phyloP scores from a whole-genome alignment of 2,888 invertebrate genomes.

The Macrosiphum euphorbiae region DNA sequence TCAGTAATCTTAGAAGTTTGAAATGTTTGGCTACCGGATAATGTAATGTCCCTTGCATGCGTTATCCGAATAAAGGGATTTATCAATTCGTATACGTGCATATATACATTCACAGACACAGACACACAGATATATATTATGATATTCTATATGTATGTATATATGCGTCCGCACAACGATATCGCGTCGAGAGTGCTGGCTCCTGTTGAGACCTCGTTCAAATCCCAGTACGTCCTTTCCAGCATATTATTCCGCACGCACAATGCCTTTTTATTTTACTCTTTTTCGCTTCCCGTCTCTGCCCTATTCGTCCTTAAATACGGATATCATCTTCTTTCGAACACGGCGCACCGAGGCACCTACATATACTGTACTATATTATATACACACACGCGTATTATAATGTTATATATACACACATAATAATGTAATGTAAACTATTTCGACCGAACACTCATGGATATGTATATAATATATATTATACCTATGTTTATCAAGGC shows the following conservation, averaged over 20 bases:
- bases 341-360: not conserved
- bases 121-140: too few species aligned
- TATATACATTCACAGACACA: not conserved
- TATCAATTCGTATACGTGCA: constrained; percentile 47
- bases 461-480: not conserved
- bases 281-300: not conserved
- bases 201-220: constrained; percentile 61
- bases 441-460: not conserved
- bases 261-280: constrained; percentile 32
- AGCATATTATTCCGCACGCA: constrained; percentile 35
- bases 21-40: constrained; percentile 53
- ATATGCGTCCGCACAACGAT: constrained; percentile 35
- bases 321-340: constrained; percentile 8
- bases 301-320: not conserved
- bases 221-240: constrained; percentile 60
- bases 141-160: not conserved
- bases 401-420: not conserved
- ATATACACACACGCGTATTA: not conserved
- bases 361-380: not conserved
- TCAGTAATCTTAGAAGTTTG: constrained; percentile 51
- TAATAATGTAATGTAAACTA: not conserved
- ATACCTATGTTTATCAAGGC: too few species aligned
- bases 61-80: constrained; percentile 62
- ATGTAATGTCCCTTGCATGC: constrained; percentile 48
- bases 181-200: constrained; percentile 53